These are phyloP conservation scores for Tetrao urogallus DNA, from an alignment of 2,113 vertebrate species.

Conservation along the genomic window DNA sequence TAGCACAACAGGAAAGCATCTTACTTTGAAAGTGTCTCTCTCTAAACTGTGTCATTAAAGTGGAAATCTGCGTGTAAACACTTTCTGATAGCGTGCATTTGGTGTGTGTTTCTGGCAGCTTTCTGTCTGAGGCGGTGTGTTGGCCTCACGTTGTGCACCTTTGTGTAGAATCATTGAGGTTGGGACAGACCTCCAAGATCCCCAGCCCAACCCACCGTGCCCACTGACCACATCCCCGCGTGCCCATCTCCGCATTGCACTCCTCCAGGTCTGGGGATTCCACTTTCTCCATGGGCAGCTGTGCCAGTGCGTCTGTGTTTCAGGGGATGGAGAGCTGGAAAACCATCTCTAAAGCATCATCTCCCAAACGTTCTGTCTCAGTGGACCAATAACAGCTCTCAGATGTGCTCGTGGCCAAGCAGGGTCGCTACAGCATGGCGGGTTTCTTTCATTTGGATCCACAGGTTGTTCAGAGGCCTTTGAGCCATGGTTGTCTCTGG, in stretches of 20 bases:
- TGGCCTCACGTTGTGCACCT: fast-evolving
- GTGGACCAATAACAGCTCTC: not conserved
- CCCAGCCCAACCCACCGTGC: too few relatives aligned
- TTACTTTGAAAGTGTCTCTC: not conserved
- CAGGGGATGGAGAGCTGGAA: not conserved
- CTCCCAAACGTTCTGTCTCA: not conserved
- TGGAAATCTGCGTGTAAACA: not conserved
- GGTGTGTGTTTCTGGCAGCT: not conserved
- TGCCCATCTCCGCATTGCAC: too few relatives aligned
- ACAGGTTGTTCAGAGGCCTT: not conserved
- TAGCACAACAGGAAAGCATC: not conserved
- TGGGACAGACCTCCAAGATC: too few relatives aligned
- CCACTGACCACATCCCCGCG: too few relatives aligned
- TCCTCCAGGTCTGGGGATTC: too few relatives aligned
- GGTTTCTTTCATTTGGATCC: not conserved
- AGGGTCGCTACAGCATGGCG: not conserved
- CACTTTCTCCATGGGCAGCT: too few relatives aligned
- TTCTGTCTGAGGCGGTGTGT: fast-evolving
- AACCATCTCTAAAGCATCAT: not conserved
- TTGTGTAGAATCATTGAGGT: too few relatives aligned
- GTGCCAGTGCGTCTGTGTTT: not conserved
- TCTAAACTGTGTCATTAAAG: not conserved
- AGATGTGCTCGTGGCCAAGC: fast-evolving
- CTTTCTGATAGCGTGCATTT: fast-evolving
- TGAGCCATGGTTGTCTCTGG: not conserved